Percentiles rank a stretch among this genome's conserved stretches.
phyloP scores from a whole-genome alignment of 2,113 vertebrate species.

The Notechis scutatus region DNA sequence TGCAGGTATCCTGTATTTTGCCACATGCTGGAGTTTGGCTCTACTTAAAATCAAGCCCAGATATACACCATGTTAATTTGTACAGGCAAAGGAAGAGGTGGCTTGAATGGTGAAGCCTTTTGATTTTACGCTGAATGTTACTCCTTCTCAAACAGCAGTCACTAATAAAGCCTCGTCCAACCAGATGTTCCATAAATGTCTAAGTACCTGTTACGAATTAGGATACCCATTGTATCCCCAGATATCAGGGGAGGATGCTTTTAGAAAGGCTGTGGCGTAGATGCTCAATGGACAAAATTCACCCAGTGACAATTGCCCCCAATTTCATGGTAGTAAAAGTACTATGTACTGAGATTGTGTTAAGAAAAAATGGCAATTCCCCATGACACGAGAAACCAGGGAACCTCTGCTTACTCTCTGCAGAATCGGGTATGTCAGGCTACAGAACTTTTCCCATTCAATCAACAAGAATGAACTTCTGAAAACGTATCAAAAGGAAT shows the following conservation, averaged over 20 bases:
- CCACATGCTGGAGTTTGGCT: too few species aligned
- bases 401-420: neutral
- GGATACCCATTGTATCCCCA: neutral
- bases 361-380: neutral
- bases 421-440: neutral
- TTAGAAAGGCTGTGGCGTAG: neutral
- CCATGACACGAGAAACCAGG: neutral
- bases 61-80: neutral
- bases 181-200: neutral
- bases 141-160: neutral
- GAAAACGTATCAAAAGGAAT: too few species aligned
- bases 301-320: neutral
- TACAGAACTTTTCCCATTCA: too few species aligned
- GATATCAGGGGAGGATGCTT: neutral
- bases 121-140: neutral
- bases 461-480: too few species aligned
- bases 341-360: neutral
- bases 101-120: neutral
- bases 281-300: neutral
- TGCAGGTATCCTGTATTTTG: neutral
- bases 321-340: neutral
- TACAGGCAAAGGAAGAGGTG: neutral
- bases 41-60: neutral
- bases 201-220: neutral
- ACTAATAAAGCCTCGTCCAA: neutral